Base-by-base conservation (phyloP, 2,888 invertebrate genomes). In the Tenthredo mesomela region DNA sequence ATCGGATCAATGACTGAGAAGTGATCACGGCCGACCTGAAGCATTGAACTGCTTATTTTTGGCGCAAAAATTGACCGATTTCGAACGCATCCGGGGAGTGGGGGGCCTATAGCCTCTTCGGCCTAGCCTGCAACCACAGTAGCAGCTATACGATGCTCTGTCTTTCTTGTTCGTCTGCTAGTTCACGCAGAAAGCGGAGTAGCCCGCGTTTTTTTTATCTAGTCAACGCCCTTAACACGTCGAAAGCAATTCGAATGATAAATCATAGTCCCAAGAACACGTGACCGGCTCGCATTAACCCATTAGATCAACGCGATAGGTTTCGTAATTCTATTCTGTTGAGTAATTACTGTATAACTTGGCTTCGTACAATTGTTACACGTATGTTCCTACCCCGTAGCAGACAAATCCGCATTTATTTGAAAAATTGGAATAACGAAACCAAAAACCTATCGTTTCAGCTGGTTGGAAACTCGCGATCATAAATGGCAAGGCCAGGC, bases 221-320 rank as follows among this genome's bases (percentile, higher is more conserved):
- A 37, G 37, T 37, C 37, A 37, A 37, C 37, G 37, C 37, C 7
- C 7, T 37, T 29, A 54, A 50, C 77, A 77, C 54, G 29, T 54
- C 77, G n/a, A 40, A 77, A 77, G 33, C 77, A 54, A 77, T 77
- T 50, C 50, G 54, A 77, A 77, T 54, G 54, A 88, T 89, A 86
- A 88, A 89, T 89, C 88, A 89, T 90, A 91, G 90, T 90, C 89
- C 88, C 88, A 88, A 61, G 70, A 88, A 87, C 90, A 90, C 89
- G 90, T 89, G 91, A 89, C 88, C 86, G 85, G 87, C 86, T 87
- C 85, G 84, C 80, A 82, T 86, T 84, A 88, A 89, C 87, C 87
- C 82, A 85, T 73, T 80, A 80, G 82, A 83, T 80, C 84, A 58
- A 70, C 82, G 71, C 85, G 83, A 83, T 71, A 84, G 40, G 29